phyloP scores from a whole-genome alignment of 2,113 vertebrate species.

The Amphiprion percula region DNA sequence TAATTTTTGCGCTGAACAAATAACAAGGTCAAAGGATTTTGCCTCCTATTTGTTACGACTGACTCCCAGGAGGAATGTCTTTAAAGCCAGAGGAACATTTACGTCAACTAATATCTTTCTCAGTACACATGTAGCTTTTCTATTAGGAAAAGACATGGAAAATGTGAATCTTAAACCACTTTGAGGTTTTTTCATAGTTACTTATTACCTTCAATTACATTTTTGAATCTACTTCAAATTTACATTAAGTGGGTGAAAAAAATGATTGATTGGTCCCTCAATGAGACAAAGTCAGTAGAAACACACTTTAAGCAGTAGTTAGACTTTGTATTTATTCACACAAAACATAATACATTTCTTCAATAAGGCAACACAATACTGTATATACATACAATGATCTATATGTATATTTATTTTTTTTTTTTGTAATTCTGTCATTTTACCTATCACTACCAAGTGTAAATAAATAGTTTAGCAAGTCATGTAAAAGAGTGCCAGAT shows the following conservation, averaged over 20 bases:
- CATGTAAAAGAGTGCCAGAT: conserved; percentile 73
- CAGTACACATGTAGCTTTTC: not conserved
- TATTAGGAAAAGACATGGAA: not conserved
- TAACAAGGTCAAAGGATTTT: not conserved
- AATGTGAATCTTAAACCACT: not conserved
- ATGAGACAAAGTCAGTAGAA: not conserved
- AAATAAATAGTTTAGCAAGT: conserved; percentile 77
- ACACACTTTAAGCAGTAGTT: conserved; percentile 42
- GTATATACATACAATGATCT: conserved; percentile 82
- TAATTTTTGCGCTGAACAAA: not conserved
- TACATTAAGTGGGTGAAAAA: too few species aligned
- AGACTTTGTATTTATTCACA: conserved; percentile 85
- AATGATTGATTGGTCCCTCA: too few species aligned
- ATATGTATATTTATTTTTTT: conserved; percentile 74
- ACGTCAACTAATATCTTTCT: not conserved
- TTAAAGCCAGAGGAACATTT: not conserved
- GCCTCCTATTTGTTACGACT: not conserved
- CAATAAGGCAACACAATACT: conserved; percentile 84
- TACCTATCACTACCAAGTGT: conserved; percentile 69
- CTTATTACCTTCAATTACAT: too few species aligned
- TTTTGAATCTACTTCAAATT: too few species aligned
- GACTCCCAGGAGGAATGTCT: not conserved
- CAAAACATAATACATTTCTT: conserved; percentile 81
- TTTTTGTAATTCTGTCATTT: conserved; percentile 74
- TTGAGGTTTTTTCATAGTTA: too few species aligned